Evolutionary conservation across 2,888 invertebrate genomes (phyloP), one percentile per base, ranked within the genome.

Genomic region (Folsomia candida): DNA sequence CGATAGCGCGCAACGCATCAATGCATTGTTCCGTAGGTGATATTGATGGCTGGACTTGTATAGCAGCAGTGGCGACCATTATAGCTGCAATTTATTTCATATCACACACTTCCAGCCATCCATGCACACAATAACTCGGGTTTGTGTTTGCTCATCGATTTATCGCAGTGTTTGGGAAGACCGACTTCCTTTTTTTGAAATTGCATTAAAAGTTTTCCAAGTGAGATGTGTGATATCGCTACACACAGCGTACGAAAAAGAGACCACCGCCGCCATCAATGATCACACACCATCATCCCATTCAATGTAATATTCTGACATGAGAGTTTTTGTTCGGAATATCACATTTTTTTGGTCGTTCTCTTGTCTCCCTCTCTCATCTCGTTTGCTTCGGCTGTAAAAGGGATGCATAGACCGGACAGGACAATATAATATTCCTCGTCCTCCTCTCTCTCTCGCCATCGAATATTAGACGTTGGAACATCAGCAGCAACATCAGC

Each of bases 141-240:
- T n/a, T n/a, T n/a, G n/a, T n/a, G n/a, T n/a, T n/a, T n/a, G n/a
- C n/a, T n/a, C n/a, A n/a, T 77, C 77, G 77, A 77, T 77, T 77
- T 76, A 76, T 76, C 74, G 75, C 70, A 69, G 67, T 25, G n/a
- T n/a, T 69, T 70, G 73, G 74, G 72, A 72, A 70, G 70, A 72
- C 70, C 72, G 63, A 68, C 68, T 59, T 54, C 54, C 54, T 54
- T 54, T 54, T 54, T 54, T 54, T 54, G 54, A 22, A 54, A 54
- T 54, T 54, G 54, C 54, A 54, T 54, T 54, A 54, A 54, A 54
- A 22, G 11, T 54, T 54, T 54, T 54, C 27, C 51, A 51, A 51
- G 47, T 22, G 27, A 54, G 29, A 37, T 59, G 25, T 26, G 60
- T 6, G 54, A 54, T 54, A 54, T 54, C 54, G 22, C 37, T 54